phyloP scores from a whole-genome alignment of 2,888 invertebrate species.

The Suillia variegata region DNA sequence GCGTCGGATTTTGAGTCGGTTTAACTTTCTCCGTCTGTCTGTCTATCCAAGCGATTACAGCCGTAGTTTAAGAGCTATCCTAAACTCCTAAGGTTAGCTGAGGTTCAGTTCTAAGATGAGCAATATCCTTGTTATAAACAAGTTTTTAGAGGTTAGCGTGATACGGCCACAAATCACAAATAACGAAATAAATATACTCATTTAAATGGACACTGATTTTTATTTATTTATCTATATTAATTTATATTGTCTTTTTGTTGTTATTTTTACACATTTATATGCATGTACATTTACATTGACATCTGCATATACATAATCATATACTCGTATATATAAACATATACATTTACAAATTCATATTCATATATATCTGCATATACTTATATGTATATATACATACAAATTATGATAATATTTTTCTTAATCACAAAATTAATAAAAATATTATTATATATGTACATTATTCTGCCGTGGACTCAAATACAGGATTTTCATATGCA shows the following conservation, averaged over 20 bases:
- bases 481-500: conserved; percentile 45
- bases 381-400: neutral
- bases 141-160: no score
- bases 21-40: no score
- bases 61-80: no score
- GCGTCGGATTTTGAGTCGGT: no score
- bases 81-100: no score
- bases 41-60: no score
- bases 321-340: neutral
- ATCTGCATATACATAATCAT: neutral
- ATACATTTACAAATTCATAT: neutral
- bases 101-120: no score
- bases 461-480: conserved; percentile 35
- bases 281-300: neutral
- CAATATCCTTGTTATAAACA: no score
- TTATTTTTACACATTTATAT: neutral
- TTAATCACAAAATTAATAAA: no score
- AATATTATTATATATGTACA: neutral
- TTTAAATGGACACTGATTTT: neutral
- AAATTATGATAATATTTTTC: no score
- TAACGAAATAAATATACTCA: neutral
- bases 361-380: neutral
- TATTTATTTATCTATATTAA: neutral
- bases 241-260: neutral
- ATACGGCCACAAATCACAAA: neutral